phyloP scores from a whole-genome alignment of 2,797 vertebrate genomes.

The Morelia viridis region DNA sequence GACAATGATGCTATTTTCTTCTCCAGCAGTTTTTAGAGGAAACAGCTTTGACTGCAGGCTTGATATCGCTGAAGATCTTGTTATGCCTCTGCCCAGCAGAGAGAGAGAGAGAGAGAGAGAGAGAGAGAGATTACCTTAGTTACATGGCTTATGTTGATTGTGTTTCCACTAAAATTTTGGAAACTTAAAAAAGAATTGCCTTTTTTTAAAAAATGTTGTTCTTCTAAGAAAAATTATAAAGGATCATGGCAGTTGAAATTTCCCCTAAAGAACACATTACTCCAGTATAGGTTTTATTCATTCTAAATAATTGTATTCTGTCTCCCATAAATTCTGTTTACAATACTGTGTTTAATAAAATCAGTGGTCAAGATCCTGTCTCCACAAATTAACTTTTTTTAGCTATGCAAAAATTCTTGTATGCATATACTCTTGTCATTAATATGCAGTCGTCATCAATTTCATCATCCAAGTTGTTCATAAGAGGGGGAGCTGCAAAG shows the following conservation, averaged over 20 bases:
- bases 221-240: slow-evolving; percentile 32
- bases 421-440: neutral
- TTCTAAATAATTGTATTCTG: neutral
- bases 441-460: neutral
- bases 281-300: neutral
- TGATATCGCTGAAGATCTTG: slow-evolving; percentile 23
- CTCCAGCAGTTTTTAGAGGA: slow-evolving; percentile 28
- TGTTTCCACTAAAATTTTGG: neutral
- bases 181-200: slow-evolving; percentile 15
- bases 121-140: neutral
- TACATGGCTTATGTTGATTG: slow-evolving; percentile 21
- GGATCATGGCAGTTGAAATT: neutral
- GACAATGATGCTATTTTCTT: slow-evolving; percentile 41
- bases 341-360: neutral
- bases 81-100: slow-evolving; percentile 3
- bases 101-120: neutral
- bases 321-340: neutral
- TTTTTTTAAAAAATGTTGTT: slow-evolving; percentile 25
- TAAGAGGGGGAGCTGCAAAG: neutral
- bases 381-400: neutral
- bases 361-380: neutral
- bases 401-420: neutral
- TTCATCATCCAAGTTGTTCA: neutral
- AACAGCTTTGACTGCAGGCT: slow-evolving; percentile 1
- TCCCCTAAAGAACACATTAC: neutral